A percentile compares a stretch with the other conserved stretches of the same genome.
Conservation (phyloP, 2,113 vertebrate species). For the Python bivittatus region DNA sequence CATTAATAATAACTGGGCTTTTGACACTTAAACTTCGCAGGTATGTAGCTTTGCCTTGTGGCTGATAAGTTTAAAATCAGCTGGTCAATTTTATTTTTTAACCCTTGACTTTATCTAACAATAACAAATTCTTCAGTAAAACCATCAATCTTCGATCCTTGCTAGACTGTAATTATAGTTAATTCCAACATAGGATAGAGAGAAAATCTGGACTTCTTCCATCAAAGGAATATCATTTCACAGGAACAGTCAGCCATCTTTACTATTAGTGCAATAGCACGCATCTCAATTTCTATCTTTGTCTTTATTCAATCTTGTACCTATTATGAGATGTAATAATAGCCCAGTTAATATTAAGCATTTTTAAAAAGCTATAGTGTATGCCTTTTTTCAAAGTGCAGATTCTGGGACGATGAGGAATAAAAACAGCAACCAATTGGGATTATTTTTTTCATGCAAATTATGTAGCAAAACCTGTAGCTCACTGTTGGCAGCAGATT, state of each 20-base stretch:
- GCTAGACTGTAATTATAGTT: slow-evolving; percentile 1
- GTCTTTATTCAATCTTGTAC: neutral
- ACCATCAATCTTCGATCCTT: slow-evolving; percentile 1
- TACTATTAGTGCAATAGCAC: neutral
- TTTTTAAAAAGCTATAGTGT: neutral
- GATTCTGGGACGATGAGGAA: neutral
- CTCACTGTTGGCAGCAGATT: neutral
- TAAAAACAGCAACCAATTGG: neutral
- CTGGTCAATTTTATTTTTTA: slow-evolving; percentile 29
- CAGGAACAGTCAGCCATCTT: neutral
- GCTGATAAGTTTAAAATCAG: slow-evolving; percentile 5
- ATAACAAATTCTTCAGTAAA: slow-evolving; percentile 1
- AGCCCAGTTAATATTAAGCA: neutral
- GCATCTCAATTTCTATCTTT: neutral
- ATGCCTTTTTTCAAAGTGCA: neutral
- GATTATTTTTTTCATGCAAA: slow-evolving; percentile 17
- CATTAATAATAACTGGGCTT: neutral
- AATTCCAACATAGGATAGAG: neutral
- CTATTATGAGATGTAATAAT: neutral
- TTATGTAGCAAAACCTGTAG: neutral
- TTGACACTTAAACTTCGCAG: neutral
- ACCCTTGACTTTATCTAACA: slow-evolving; percentile 21
- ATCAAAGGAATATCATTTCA: neutral
- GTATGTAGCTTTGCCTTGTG: slow-evolving; percentile 16
- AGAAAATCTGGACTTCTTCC: neutral